A percentile compares a stretch with the other conserved stretches of the same genome.
Conservation (phyloP, 1,140 invertebrate species). For the Papilio polyxenes region DNA sequence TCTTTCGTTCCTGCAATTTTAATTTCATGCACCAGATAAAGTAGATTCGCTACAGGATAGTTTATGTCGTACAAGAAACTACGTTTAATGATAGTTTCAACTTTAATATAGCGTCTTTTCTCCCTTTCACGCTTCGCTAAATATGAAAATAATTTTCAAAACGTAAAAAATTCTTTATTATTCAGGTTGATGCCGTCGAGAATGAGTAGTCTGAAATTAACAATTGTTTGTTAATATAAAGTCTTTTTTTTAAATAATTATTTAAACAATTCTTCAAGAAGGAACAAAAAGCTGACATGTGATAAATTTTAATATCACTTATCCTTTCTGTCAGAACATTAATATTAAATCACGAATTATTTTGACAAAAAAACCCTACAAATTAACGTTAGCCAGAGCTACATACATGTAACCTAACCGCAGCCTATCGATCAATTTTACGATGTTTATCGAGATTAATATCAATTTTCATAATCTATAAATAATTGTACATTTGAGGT, state of each 20-base stretch:
- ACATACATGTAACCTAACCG: neutral
- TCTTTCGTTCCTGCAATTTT: neutral
- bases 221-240: no score
- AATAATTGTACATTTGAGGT: neutral
- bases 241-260: no score
- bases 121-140: neutral
- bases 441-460: neutral
- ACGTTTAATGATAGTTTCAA: neutral
- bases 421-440: no score
- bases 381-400: no score
- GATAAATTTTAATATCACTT: no score
- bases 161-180: neutral
- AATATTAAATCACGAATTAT: no score
- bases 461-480: neutral
- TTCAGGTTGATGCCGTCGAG: neutral
- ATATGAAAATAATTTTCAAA: neutral
- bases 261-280: no score
- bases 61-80: neutral
- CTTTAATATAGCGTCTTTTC: neutral
- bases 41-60: neutral
- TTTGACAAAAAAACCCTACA: no score
- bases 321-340: no score
- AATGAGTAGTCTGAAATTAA: neutral
- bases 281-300: no score
- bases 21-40: neutral